Conservation (phyloP, 2,797 vertebrate species). For the Hephaestus fuliginosus region DNA sequence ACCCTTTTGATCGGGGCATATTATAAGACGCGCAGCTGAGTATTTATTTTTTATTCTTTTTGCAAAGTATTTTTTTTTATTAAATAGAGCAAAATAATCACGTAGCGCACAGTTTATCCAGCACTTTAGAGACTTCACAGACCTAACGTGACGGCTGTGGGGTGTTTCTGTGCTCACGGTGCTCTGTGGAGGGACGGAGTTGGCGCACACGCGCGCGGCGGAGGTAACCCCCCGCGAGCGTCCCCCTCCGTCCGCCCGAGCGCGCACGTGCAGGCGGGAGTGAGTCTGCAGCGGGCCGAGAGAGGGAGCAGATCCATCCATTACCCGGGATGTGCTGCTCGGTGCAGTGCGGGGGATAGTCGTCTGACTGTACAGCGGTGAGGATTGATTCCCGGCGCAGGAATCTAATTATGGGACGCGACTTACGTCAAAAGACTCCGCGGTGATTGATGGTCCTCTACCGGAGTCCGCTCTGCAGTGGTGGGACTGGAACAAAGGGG, state of each 20-base stretch:
- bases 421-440: conserved; percentile 72
- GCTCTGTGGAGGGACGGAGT: conserved; percentile 41
- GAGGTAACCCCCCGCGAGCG: conserved; percentile 51
- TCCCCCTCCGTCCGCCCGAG: conserved; percentile 10
- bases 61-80: conserved; percentile 7
- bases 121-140: neutral
- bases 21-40: neutral
- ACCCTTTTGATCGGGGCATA: neutral
- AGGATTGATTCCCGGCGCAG: conserved; percentile 73
- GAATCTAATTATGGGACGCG: conserved; percentile 82
- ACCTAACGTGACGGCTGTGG: neutral
- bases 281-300: conserved; percentile 61
- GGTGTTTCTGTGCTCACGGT: conserved; percentile 20
- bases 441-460: conserved; percentile 76
- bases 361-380: conserved; percentile 19
- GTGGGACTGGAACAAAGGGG: conserved; percentile 49
- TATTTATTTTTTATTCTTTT: neutral
- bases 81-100: neutral
- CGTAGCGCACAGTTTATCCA: neutral
- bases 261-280: conserved; percentile 16
- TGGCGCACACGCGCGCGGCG: conserved; percentile 15
- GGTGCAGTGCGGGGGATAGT: conserved; percentile 37
- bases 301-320: conserved; percentile 15
- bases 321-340: conserved; percentile 37
- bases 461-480: conserved; percentile 44